Evolutionary conservation across 2,797 vertebrate species (phyloP), one percentile per base, ranked within the genome.

Genomic region (Strix occidentalis): DNA sequence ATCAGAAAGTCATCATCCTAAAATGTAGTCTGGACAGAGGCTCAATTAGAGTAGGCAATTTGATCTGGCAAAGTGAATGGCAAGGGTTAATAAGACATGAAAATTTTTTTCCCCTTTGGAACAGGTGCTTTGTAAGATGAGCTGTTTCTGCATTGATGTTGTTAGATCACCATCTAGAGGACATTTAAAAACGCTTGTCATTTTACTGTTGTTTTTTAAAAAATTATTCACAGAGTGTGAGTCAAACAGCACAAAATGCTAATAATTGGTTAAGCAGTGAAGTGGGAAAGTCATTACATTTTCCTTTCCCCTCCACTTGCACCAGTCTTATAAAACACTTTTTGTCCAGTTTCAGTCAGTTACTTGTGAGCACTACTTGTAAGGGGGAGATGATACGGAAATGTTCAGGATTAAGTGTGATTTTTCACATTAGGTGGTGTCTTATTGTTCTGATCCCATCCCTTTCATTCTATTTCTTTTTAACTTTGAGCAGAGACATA

Each of bases 101-200:
- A 23, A 18, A 10, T 9, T 5, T 23, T 65, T 58, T 16, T 23
- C 2, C 21, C 11, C 16, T 4, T 12, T 15, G 45, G 43, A 79
- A 25, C 5, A 48, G 10, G n/a, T 23, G 24, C 20, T 54, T 70
- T 39, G 17, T 68, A 51, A 63, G 23, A 45, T 9, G 14, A 80
- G n/a, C 16, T 57, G 6, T 69, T 71, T 70, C 70, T 71, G 61
- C 14, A 71, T 4, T 39, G 37, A 13, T 83, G 88, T 45, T 93
- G 88, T 83, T 90, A 96, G 65, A 91, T 90, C 93, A 63, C 97
- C 97, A 96, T 91, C 97, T 97, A 94, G 94, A 96, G 97, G 96
- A 77, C 75, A 50, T 81, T 74, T 77, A 8, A 83, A 46, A 94
- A n/a, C 4, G 18, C 31, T 54, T 83, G 20, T 31, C 18, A 51